Evolutionary conservation across 2,888 invertebrate species (phyloP), one percentile per base, ranked within the genome.

Genomic region (Tetragonula carbonaria): DNA sequence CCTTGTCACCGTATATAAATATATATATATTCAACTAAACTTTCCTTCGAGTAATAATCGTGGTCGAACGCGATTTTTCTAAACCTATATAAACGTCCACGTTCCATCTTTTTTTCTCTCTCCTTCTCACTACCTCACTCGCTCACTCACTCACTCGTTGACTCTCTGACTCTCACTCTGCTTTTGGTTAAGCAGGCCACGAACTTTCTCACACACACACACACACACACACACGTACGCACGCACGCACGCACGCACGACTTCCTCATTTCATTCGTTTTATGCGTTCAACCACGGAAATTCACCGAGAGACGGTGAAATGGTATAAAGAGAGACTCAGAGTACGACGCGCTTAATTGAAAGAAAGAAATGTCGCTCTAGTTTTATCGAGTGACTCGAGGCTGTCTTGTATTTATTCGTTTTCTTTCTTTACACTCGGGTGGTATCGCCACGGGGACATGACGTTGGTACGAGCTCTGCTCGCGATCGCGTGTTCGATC

Each of bases 381-480:
- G 79, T 74, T 75, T 16, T 74, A 78, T 50, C 65, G 76, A 80
- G 82, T 45, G 45, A 87, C 81, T 18, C 65, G 38, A 65, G 74
- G 65, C 50, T 84, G 45, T 45, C 45, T 8, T 45, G 45, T 45
- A 84, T 84, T 88, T 82, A 73, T 88, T 78, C 73, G 53, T 73
- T 75, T 81, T 68, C 72, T 59, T 70, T 59, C 50, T 18, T 73
- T 45, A 6, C 50, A 18, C 18, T 55, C 57, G 71, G 51, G 50
- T 55, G 66, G 45, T 62, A 68, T 82, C 74, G 78, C 75, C 38
- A 70, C 72, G 78, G 38, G 21, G 63, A 45, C 77, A 74, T 53
- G 88, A 82, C 81, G 83, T 88, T 85, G 86, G 88, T 87, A 87
- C 86, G 87, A 86, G 88, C 88, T 88, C 72, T 86, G 87, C 86